A percentile compares a stretch with the other conserved stretches of the same genome.
These are phyloP conservation scores for Tinea trinotella DNA, from an alignment of 2,888 invertebrate species.

Conservation along the genomic window DNA sequence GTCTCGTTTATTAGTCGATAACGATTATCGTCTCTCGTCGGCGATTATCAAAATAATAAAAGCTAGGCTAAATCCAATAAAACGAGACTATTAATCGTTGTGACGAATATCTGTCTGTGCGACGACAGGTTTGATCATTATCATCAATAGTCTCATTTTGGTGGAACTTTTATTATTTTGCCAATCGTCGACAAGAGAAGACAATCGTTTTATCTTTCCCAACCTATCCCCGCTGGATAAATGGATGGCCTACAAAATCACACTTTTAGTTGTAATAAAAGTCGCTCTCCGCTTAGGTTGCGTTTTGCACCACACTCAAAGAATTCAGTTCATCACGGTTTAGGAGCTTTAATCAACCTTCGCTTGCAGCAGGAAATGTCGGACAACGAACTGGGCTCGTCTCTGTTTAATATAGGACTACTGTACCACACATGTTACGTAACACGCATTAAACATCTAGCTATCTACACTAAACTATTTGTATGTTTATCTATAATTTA, in stretches of 20 bases:
- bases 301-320: background rate
- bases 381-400: conserved; percentile 17
- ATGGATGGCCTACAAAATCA: too few species aligned
- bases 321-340: conserved; percentile 19
- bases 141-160: background rate
- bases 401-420: conserved; percentile 3
- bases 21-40: background rate
- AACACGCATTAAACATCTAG: background rate
- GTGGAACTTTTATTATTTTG: too few species aligned
- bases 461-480: background rate
- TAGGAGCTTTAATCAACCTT: conserved; percentile 18
- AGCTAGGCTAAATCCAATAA: too few species aligned
- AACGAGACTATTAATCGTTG: too few species aligned
- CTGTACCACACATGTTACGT: background rate
- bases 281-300: conserved; percentile 2
- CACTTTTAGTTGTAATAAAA: background rate
- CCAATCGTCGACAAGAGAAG: too few species aligned
- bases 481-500: too few species aligned
- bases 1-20: too few species aligned
- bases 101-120: too few species aligned
- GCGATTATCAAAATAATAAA: too few species aligned
- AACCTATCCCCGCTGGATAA: too few species aligned
- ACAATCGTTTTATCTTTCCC: too few species aligned
- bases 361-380: conserved; percentile 13
- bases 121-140: too few species aligned